Evolutionary conservation across 2,113 vertebrate species (phyloP), one percentile per base, ranked within the genome.

Genomic region (Pelodiscus sinensis): DNA sequence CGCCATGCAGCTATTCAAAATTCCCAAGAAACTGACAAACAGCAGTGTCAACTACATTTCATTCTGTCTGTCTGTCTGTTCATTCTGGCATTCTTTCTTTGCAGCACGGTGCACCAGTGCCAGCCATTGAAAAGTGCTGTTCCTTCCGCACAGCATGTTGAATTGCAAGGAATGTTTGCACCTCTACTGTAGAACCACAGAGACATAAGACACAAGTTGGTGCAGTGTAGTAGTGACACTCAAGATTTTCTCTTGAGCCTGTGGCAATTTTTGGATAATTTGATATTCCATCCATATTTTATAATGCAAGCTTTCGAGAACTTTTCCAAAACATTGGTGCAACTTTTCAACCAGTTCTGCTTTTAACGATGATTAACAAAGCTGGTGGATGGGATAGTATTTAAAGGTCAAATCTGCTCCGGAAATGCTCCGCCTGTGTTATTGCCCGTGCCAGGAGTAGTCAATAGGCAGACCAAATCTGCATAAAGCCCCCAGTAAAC

Each of bases 11-110:
- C 82, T 88, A 75, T 94, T 93, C 82, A 90, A 25, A 96, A 95
- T 75, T 87, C 87, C 92, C 31, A 2, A 81, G 91, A 90, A 60
- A 90, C 68, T 93, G 62, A 95, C 84, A 95, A 91, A 90, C 82
- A 80, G 92, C 94, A 57, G 50, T 92, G 75, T 91, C 75, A 90
- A 88, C 91, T 96, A n/a, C 21, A 85, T 87, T 65, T 88, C 65
- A 90, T 84, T 77, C 91, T 95, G 95, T 92, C 90, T 97, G 79
- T 81, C 4, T 92, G 85, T 96, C 91, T 94, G 81, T 92, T 44
- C 44, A 44, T 44, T 84, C 87, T 96, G 83, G 90, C 92, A 94
- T 90, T 96, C 92, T 94, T 94, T 96, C 90, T 96, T 97, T 96
- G 92, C 92, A 94, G 89, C 91, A 84, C 78, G 44, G 84, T 83